phyloP scores from a whole-genome alignment of 2,113 vertebrate genomes.

The Panurus biarmicus region DNA sequence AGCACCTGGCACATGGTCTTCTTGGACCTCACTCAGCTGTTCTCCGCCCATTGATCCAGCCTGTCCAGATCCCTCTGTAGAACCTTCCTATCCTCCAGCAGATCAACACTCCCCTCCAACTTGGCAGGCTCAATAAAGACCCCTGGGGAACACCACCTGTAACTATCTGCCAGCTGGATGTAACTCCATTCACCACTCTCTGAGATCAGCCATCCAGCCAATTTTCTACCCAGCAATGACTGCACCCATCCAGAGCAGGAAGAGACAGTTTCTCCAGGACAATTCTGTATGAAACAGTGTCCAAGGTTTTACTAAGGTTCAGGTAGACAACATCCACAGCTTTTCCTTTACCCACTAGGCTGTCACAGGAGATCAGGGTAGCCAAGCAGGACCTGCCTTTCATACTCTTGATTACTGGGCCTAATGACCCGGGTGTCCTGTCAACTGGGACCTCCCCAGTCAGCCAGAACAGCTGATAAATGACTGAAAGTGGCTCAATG shows the following conservation, averaged over 20 bases:
- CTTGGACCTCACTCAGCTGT: background rate
- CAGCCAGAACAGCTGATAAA: background rate
- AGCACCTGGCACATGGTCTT: fast-evolving
- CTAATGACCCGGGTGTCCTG: background rate
- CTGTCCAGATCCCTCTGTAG: background rate
- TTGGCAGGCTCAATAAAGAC: background rate
- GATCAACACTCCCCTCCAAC: background rate
- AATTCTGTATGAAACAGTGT: background rate
- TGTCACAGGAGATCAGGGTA: background rate
- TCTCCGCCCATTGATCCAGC: background rate
- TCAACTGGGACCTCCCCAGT: background rate
- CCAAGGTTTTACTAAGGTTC: background rate
- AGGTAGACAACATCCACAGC: background rate
- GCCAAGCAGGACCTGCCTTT: background rate
- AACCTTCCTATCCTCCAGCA: background rate
- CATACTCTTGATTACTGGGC: background rate
- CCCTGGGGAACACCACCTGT: background rate
- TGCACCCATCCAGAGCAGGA: background rate
- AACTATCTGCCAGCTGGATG: background rate
- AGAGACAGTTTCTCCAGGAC: background rate
- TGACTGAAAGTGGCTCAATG: background rate
- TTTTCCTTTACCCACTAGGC: background rate
- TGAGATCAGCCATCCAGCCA: background rate
- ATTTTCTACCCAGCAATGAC: background rate
- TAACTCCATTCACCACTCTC: background rate